These are phyloP conservation scores for Scomber colias DNA, from an alignment of 2,113 vertebrate species.

Conservation along the genomic window DNA sequence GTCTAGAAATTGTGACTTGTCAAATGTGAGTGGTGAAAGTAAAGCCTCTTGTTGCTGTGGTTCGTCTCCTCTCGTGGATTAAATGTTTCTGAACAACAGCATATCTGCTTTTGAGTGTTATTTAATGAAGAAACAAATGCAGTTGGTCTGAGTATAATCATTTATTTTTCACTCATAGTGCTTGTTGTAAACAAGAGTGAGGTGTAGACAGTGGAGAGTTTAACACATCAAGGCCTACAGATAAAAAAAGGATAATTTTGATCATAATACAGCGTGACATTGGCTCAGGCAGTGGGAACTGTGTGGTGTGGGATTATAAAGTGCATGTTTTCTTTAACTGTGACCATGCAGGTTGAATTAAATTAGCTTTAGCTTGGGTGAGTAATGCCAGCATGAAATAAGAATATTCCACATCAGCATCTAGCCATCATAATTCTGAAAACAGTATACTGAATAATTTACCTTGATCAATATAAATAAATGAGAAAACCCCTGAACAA, in stretches of 20 bases:
- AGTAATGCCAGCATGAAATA: constrained; percentile 56
- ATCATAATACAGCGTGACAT: constrained; percentile 47
- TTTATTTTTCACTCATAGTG: constrained; percentile 69
- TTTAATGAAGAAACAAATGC: constrained; percentile 30
- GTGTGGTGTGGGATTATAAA: constrained; percentile 60
- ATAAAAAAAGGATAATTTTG: constrained; percentile 8
- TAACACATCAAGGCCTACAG: constrained; percentile 23
- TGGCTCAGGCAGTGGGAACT: constrained; percentile 68
- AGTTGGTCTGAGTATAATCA: constrained; percentile 18
- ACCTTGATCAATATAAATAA: constrained; percentile 55
- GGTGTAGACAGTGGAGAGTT: constrained; percentile 45
- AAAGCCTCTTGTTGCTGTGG: not conserved
- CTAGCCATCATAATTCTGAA: constrained; percentile 26
- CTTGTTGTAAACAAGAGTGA: constrained; percentile 68
- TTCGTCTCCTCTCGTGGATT: constrained; percentile 16
- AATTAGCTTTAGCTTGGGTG: constrained; percentile 26
- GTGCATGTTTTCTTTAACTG: constrained; percentile 45
- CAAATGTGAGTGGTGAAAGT: not conserved
- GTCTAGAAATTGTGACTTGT: no score
- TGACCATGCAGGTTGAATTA: constrained; percentile 49
- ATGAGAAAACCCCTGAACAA: constrained; percentile 53
- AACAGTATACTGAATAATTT: constrained; percentile 42
- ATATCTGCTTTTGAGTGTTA: constrained; percentile 1
- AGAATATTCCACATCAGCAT: constrained; percentile 49
- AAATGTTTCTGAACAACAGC: constrained; percentile 32